A percentile compares a stretch with the other conserved stretches of the same genome.
phyloP scores from a whole-genome alignment of 2,797 vertebrate species.

The Micromesistius poutassou region DNA sequence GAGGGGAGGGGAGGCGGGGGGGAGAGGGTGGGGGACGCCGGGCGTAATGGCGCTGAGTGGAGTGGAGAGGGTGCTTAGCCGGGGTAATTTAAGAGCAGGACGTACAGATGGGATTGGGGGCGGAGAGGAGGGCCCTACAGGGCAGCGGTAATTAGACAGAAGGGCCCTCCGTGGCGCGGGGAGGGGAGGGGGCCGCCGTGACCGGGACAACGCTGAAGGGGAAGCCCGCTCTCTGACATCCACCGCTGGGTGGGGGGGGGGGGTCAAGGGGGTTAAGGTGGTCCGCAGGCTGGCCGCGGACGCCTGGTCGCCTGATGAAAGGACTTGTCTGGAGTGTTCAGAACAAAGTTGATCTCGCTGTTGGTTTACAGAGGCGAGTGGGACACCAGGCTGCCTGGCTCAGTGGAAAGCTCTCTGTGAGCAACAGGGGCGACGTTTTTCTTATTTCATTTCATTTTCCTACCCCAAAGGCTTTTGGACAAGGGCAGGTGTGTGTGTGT shows the following conservation, averaged over 20 bases:
- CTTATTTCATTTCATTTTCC: neutral
- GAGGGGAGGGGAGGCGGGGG: constrained; percentile 36
- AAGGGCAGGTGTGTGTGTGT: constrained; percentile 39
- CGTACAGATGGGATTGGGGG: constrained; percentile 69
- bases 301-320: constrained; percentile 54
- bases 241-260: constrained; percentile 28
- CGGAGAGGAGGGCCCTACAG: constrained; percentile 63
- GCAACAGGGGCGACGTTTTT: constrained; percentile 44
- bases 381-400: constrained; percentile 49
- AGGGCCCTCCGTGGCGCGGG: constrained; percentile 68
- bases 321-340: constrained; percentile 46
- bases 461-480: constrained; percentile 36
- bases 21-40: neutral
- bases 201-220: constrained; percentile 27
- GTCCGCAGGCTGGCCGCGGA: constrained; percentile 36
- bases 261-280: constrained; percentile 25
- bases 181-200: constrained; percentile 60
- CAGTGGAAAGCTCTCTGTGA: constrained; percentile 54
- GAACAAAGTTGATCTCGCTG: constrained; percentile 47
- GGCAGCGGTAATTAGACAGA: constrained; percentile 74
- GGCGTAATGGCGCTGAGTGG: constrained; percentile 61
- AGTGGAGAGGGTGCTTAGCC: constrained; percentile 65
- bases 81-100: constrained; percentile 74
- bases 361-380: constrained; percentile 51
- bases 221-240: constrained; percentile 50